phyloP scores from a whole-genome alignment of 2,797 vertebrate species.

The Darevskia nairensis region DNA sequence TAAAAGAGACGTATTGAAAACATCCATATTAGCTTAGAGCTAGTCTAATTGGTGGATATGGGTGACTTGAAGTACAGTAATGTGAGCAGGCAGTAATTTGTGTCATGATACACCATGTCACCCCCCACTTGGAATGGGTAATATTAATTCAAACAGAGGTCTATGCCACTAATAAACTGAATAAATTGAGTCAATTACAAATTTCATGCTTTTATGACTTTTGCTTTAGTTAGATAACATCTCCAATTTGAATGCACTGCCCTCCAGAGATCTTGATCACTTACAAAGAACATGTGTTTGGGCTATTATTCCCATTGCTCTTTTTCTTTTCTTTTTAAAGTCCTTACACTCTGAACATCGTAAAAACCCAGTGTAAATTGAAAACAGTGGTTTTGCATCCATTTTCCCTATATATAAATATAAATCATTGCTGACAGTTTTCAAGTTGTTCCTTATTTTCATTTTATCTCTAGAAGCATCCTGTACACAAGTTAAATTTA shows the following conservation, averaged over 20 bases:
- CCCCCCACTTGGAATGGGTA: slow-evolving; percentile 75
- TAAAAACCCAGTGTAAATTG: slow-evolving; percentile 22
- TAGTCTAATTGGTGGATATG: slow-evolving; percentile 70
- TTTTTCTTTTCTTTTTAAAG: slow-evolving; percentile 59
- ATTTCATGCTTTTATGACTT: slow-evolving; percentile 84
- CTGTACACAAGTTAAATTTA: not conserved
- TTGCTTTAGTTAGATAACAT: slow-evolving; percentile 78
- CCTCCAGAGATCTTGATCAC: slow-evolving; percentile 77
- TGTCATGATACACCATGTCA: slow-evolving; percentile 75
- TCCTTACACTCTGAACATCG: slow-evolving; percentile 44
- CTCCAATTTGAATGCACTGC: slow-evolving; percentile 73
- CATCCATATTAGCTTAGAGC: slow-evolving; percentile 74
- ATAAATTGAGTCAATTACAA: slow-evolving; percentile 83
- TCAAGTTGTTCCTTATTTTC: slow-evolving; percentile 52
- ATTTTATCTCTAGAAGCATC: slow-evolving; percentile 23
- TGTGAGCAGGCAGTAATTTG: slow-evolving; percentile 72
- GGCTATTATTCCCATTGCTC: slow-evolving; percentile 63
- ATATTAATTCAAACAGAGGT: slow-evolving; percentile 81
- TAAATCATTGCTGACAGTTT: slow-evolving; percentile 57
- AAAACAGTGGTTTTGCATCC: slow-evolving; percentile 14
- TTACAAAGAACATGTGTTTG: slow-evolving; percentile 74
- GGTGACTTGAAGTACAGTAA: slow-evolving; percentile 64
- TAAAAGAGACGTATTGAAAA: slow-evolving; percentile 65
- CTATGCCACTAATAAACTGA: slow-evolving; percentile 79
- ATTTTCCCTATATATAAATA: slow-evolving; percentile 60